Conservation (phyloP, 2,888 invertebrate species). For the Chrysopilus asiliformis region DNA sequence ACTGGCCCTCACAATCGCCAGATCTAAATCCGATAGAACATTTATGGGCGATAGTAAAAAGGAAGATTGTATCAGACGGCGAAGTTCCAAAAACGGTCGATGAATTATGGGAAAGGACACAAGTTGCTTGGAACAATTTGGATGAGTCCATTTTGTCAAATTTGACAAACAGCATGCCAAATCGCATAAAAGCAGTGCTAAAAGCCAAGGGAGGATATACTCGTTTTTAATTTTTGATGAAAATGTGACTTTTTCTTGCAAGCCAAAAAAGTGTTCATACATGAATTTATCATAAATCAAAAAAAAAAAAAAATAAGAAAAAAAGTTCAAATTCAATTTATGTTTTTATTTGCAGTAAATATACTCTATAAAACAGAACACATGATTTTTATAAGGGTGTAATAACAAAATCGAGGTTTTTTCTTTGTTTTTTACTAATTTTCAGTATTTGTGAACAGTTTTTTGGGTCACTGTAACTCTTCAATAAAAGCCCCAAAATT, state of each 20-base stretch:
- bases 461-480: no score
- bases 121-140: not conserved
- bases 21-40: slow-evolving; percentile 2
- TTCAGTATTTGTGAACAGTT: no score
- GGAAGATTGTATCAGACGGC: not conserved
- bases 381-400: no score
- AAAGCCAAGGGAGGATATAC: slow-evolving; percentile 1
- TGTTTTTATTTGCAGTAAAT: no score
- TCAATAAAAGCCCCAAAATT: no score
- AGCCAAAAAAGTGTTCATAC: slow-evolving; percentile 1
- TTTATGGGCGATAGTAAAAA: slow-evolving; percentile 1
- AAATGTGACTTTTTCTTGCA: not conserved
- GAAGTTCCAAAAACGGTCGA: not conserved
- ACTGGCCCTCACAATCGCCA: slow-evolving; percentile 1
- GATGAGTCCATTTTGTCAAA: not conserved
- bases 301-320: no score
- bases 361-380: no score
- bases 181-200: not conserved
- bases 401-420: no score
- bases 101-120: no score
- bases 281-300: no score
- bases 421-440: no score
- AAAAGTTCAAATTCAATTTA: no score
- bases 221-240: not conserved
- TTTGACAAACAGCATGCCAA: not conserved